Percentiles rank a stretch among this genome's conserved stretches.
These are phyloP conservation scores for Cryptoblepharus egeriae DNA, from an alignment of 2,797 vertebrate species.

Conservation along the genomic window DNA sequence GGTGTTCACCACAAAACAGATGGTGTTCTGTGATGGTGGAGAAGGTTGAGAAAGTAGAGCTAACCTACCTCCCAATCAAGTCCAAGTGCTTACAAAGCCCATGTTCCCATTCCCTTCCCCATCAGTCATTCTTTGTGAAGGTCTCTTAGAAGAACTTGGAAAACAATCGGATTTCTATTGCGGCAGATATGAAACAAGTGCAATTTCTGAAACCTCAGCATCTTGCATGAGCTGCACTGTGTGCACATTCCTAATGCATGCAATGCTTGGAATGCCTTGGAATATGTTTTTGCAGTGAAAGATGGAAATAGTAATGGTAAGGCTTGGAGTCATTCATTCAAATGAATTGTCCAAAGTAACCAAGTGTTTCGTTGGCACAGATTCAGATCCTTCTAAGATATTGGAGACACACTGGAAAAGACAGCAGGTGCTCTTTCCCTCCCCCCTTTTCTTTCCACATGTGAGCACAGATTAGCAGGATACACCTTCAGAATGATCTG, in stretches of 20 bases:
- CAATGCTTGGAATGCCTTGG: neutral
- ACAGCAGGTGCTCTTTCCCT: neutral
- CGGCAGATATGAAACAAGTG: neutral
- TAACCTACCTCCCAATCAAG: neutral
- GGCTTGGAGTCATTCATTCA: neutral
- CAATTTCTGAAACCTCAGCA: neutral
- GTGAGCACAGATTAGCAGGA: neutral
- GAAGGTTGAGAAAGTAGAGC: too few relatives aligned
- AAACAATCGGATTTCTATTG: neutral
- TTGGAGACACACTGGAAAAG: neutral
- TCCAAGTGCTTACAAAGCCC: neutral
- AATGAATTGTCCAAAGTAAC: neutral
- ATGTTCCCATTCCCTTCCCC: neutral
- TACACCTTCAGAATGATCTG: neutral
- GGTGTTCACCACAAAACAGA: too few relatives aligned
- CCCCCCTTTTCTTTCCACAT: neutral
- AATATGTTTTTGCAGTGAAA: slow-evolving; percentile 16
- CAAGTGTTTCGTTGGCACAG: neutral
- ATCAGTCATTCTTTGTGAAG: neutral
- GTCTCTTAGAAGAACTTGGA: neutral
- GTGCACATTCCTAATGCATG: too few relatives aligned
- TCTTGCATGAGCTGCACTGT: neutral
- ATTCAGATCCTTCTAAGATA: neutral
- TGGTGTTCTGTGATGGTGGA: too few relatives aligned
- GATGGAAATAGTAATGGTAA: neutral